Base-by-base conservation (phyloP, 2,888 invertebrate genomes). In the Drosophila helvetica region DNA sequence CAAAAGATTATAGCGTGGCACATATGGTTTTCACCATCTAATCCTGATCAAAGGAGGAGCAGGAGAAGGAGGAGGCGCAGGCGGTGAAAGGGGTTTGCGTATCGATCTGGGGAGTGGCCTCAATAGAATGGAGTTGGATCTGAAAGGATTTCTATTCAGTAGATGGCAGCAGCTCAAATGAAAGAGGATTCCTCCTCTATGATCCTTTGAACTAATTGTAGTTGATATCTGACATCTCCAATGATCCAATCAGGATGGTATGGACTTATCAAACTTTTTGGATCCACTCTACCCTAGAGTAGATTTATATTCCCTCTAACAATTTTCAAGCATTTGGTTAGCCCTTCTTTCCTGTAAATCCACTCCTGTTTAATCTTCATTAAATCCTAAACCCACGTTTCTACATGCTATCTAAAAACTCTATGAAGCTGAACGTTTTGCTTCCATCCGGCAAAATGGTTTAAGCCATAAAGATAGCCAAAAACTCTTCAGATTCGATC, bases 1-100 rank as follows among this genome's bases (percentile, higher is more conserved):
- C 87, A 82, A 84, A 57, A 61, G 74, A 47, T 51, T 25, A 25
- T 38, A 48, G 66, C 56, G 67, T 66, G 66, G 67, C 71, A 71
- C 71, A 71, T 58, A 71, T 74, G 71, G 74, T 74, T 64, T 82
- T 72, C 66, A 58, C 55, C 70, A 79, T 81, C 82, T 81, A 74
- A 78, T 75, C 72, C 56, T 53, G 67, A 27, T 15, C 17, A 38
- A n/a, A 18, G 53, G 17, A 38, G 60, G 30, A 22, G 30, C 2
- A 3, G 15, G 5, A 10, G 43, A 10, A 42, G 42, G 22, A 22
- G 30, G 2, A 3, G 15, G 8, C 10, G 43, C 22, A 42, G 42
- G 4, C 5, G 30, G 15, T 22, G 43, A n/a, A 55, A 66, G 30
- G 48, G 50, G 43, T 50, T 53, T 1, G 15, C 7, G 53, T 48